Base-by-base conservation (phyloP, 2,888 invertebrate genomes). In the Adelognathus sp. region DNA sequence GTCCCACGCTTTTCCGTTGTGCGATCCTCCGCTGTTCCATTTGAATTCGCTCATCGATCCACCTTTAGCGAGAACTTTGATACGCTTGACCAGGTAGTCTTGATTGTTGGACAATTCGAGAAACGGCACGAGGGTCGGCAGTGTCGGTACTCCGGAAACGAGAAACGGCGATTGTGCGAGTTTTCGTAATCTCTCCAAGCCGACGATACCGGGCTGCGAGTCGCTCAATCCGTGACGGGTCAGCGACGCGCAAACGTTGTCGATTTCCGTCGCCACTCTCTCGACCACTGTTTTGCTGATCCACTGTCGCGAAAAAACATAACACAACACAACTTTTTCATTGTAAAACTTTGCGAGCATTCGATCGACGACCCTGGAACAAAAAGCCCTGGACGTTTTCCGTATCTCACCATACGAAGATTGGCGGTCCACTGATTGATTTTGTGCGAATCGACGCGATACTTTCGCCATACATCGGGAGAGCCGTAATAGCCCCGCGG, bases 11-110 rank as follows among this genome's bases (percentile, higher is more conserved):
- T 96, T 95, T 14, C 95, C 95, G 86, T 95, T 94, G 86, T 94
- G 94, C 29, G 92, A 92, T 46, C 96, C 95, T 54, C 98, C 98
- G 73, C 95, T 94, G 92, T 96, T 95, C 98, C 98, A 98, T 81
- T 95, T 95, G 92, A 96, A 98, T 85, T 96, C 96, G 87, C 97
- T 96, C 93, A 98, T 96, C 88, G 97, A 97, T 7, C 97, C 97
- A 79, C 97, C 97, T 88, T 94, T 94, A 0, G 96, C 94, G 80
- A 98, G 93, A 86, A 96, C 96, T 87, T 94, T 93, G 36, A 98
- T 95, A 83, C 98, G 93, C 80, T 94, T 95, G 58, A 96, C 95
- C 14, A 97, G 92, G 92, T 98, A 98, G 88, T 96, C 96, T 91
- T 98, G 98, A 92, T 98, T 97, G 16, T 95, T 93, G 58, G 95